Evolutionary conservation across 2,888 invertebrate species (phyloP), one percentile per base, ranked within the genome.

Genomic region (Agrotis ipsilon): DNA sequence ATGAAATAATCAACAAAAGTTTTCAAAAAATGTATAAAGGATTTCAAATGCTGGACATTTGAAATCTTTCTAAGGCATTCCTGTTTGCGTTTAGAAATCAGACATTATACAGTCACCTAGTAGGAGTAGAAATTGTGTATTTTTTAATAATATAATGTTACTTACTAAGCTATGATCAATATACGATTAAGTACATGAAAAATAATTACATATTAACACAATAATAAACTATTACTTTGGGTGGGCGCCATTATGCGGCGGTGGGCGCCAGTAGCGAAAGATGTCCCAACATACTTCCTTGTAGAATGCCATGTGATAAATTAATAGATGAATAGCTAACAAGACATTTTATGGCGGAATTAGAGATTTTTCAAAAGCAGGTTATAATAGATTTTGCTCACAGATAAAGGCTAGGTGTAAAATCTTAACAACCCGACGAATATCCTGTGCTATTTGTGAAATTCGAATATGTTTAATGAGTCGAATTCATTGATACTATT

Each of bases 401-500:
- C 21, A 54, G 14, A 39, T 63, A 66, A 57, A 27, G 18, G 18
- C 39, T 61, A 64, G 63, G 60, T 68, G 45, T 13, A 24, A 57
- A 57, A 51, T 55, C 5, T 27, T 58, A 73, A 66, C 54, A 61
- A 62, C 18, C 7, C 54, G 27, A 51, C n/a, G 51, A 46, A 45
- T 49, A n/a, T 43, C 9, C 16, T 52, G 64, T 27, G 46, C 21
- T 46, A 39, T 16, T 39, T 19, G 24, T 14, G n/a, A 64, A 13
- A 71, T 55, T 18, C 19, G 9, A 72, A 75, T 43, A 7, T 48
- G 27, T 0, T 2, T 21, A 48, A 43, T 48, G 18, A 54, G 13
- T 54, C 13, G 14, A 7, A 59, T 68, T 68, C 21, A 73, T 49
- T 32, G 18, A 27, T 58, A 75, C 19, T 49, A 45, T n/a, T 49